Base-by-base conservation (phyloP, 2,888 invertebrate species). In the Nephrotoma flavescens region DNA sequence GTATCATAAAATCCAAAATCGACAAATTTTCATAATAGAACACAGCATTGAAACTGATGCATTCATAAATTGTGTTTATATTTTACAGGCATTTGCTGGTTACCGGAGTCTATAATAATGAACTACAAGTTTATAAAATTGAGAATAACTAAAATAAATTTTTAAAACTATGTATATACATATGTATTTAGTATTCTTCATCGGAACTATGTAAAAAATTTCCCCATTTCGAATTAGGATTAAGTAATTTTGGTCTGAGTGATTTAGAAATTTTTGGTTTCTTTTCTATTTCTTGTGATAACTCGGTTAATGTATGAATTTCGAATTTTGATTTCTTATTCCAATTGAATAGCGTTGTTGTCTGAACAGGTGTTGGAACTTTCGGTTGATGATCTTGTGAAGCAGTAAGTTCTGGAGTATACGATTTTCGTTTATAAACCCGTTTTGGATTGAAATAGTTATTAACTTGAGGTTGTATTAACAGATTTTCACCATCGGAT, bases 31-130 rank as follows among this genome's bases (percentile, higher is more conserved):
- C 31, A 31, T 31, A 2, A 31, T 31, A 2, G 31, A 2, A 1
- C 31, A 1, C 31, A 31, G 31, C 31, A 0, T 31, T 2, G 2
- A 31, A 31, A 31, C 31, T 31, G 31, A 31, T 3, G 31, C 31
- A 86, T 47, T 19, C 7, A 42, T 87, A 52, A 83, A 86, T 42
- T 87, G 71, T 41, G 11, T 52, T 87, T 87, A 83, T 86, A 5
- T 52, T 84, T 89, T 89, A 6, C 87, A 91, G 91, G 11, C 89
- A 89, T 87, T 92, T 92, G 91, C 87, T 91, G 41, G 89, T 92
- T 9, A 90, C 90, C 4, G 92, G 92, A 19, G 89, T 90, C 11
- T 91, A 91, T 84, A 89, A 89, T 84, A 89, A 90, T 44, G 89
- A 89, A 86, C 91, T 90, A 87, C 91, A 92, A 89, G 89, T 92